phyloP scores from a whole-genome alignment of 1,140 invertebrate genomes.

The Ceratina calcarata region DNA sequence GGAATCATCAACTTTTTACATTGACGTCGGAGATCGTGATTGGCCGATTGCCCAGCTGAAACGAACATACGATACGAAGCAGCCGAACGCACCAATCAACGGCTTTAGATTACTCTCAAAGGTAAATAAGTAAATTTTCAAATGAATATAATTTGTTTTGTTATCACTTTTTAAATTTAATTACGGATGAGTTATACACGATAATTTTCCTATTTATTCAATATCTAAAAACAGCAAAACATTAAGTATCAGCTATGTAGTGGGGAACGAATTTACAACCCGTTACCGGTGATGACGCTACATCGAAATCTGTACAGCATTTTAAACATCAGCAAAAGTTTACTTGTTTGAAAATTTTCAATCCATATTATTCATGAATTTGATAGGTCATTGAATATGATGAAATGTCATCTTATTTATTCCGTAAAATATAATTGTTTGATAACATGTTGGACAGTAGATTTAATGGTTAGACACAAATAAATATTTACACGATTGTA shows the following conservation, averaged over 20 bases:
- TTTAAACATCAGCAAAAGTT: neutral
- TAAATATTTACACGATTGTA: neutral
- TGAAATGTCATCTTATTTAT: neutral
- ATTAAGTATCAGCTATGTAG: neutral
- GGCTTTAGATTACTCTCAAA: neutral
- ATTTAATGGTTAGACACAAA: neutral
- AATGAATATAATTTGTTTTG: neutral
- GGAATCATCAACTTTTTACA: conserved; percentile 15
- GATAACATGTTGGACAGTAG: neutral
- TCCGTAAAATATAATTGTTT: neutral
- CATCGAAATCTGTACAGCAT: neutral
- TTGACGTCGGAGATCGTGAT: neutral
- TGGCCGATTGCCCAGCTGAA: neutral
- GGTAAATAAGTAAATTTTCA: neutral
- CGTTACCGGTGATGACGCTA: conserved; percentile 30
- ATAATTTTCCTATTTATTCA: too few relatives aligned
- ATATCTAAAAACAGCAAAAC: neutral
- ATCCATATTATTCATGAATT: neutral
- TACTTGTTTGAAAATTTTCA: neutral
- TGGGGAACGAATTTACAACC: neutral
- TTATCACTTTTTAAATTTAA: neutral
- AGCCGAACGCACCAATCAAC: neutral
- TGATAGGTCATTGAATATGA: neutral
- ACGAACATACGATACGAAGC: conserved; percentile 9
- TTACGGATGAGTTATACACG: too few relatives aligned